These are phyloP conservation scores for Hyperoplus lanceolatus DNA, from an alignment of 2,797 vertebrate species.

Conservation along the genomic window DNA sequence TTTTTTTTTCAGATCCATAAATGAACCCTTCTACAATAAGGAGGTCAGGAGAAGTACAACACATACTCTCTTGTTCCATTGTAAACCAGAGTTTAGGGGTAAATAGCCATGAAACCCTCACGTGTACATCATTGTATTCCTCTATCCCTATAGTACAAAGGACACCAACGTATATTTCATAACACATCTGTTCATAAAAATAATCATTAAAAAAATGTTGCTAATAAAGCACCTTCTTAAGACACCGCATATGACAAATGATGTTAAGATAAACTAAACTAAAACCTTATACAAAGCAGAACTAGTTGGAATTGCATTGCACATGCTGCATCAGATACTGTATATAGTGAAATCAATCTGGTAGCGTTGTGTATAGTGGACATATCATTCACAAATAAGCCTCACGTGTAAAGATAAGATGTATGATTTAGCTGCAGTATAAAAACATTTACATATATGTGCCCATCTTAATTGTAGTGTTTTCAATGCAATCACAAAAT, in stretches of 20 bases:
- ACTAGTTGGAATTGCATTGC: not conserved
- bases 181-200: not conserved
- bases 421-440: not conserved
- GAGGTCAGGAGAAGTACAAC: not conserved
- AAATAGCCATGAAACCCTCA: not conserved
- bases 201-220: not conserved
- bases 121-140: not conserved
- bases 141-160: not conserved
- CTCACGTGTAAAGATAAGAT: not conserved
- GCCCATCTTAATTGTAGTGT: not conserved
- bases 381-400: not conserved
- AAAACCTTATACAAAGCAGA: not conserved
- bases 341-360: not conserved
- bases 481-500: not conserved
- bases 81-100: conserved; percentile 5
- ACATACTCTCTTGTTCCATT: not conserved
- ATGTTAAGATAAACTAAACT: not conserved
- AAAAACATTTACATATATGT: not conserved
- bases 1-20: not conserved
- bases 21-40: not conserved
- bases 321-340: too few species aligned
- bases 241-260: not conserved
- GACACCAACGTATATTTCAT: not conserved
- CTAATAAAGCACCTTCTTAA: not conserved
- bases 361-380: not conserved